Conservation (phyloP, 2,888 invertebrate genomes). For the Nebria brevicollis region DNA sequence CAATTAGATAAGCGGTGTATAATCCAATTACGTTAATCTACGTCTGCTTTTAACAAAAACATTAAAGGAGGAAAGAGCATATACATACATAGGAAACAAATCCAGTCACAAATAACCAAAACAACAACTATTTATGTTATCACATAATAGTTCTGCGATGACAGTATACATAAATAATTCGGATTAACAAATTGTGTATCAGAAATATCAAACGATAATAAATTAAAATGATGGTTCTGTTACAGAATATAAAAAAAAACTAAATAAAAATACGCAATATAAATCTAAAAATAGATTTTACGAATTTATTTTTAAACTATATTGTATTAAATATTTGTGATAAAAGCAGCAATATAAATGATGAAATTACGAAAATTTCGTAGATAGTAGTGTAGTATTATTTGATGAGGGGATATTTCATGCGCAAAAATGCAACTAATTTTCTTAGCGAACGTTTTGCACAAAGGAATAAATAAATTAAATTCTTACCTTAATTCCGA, state of each 20-base stretch:
- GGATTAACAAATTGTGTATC: background rate
- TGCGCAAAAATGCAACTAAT: slow-evolving; percentile 8
- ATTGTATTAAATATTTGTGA: background rate
- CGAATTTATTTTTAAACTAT: no score
- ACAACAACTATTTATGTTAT: background rate
- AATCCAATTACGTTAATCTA: slow-evolving; percentile 17
- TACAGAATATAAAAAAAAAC: no score
- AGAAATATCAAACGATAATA: background rate
- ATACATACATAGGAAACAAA: background rate
- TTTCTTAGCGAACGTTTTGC: background rate
- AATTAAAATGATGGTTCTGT: no score
- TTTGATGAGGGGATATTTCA: background rate
- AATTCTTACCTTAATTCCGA: slow-evolving; percentile 71
- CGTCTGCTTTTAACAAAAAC: slow-evolving; percentile 2
- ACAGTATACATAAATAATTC: background rate
- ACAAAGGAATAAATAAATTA: slow-evolving; percentile 15
- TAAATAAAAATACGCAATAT: no score
- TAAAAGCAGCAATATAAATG: background rate
- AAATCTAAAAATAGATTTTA: no score
- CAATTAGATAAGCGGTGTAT: background rate
- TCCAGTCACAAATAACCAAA: background rate
- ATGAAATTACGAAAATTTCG: background rate
- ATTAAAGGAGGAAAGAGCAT: slow-evolving; percentile 3
- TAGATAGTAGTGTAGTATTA: background rate
- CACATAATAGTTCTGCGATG: no score